These are phyloP conservation scores for Galendromus occidentalis DNA, from an alignment of 1,140 invertebrate genomes.

Conservation along the genomic window DNA sequence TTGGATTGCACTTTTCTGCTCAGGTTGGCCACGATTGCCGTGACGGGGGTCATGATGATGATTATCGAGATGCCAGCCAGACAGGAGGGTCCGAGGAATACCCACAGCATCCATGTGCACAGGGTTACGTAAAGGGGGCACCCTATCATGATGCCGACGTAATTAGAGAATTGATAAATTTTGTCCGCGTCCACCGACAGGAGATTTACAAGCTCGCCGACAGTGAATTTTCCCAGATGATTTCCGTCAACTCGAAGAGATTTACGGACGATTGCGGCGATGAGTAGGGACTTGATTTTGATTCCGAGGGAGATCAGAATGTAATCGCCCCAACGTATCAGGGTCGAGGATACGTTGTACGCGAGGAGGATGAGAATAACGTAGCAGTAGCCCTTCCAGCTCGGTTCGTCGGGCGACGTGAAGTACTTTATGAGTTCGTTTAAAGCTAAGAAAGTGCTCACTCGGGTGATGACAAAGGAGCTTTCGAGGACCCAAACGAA, in stretches of 20 bases:
- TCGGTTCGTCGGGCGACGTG: background rate
- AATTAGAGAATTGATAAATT: conserved; percentile 66
- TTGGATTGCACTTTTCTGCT: conserved; percentile 21
- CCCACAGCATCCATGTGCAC: conserved; percentile 73
- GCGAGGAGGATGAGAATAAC: background rate
- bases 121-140: conserved; percentile 74
- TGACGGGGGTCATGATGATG: conserved; percentile 30
- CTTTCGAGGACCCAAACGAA: background rate
- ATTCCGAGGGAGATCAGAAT: background rate
- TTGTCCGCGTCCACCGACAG: conserved; percentile 71
- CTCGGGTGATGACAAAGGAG: background rate
- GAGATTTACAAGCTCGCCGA: conserved; percentile 77
- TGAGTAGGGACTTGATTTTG: conserved; percentile 20
- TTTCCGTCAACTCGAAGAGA: conserved; percentile 26
- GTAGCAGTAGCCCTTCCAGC: background rate
- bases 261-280: conserved; percentile 28
- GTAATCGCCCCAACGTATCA: background rate
- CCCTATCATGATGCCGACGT: conserved; percentile 90
- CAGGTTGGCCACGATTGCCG: conserved; percentile 29
- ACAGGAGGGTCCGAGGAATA: conserved; percentile 34
- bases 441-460: background rate
- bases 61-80: conserved; percentile 30
- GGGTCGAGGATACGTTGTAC: background rate
- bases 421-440: background rate
- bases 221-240: conserved; percentile 41